Conservation (phyloP, 2,888 invertebrate species). For the Amitus sp. region DNA sequence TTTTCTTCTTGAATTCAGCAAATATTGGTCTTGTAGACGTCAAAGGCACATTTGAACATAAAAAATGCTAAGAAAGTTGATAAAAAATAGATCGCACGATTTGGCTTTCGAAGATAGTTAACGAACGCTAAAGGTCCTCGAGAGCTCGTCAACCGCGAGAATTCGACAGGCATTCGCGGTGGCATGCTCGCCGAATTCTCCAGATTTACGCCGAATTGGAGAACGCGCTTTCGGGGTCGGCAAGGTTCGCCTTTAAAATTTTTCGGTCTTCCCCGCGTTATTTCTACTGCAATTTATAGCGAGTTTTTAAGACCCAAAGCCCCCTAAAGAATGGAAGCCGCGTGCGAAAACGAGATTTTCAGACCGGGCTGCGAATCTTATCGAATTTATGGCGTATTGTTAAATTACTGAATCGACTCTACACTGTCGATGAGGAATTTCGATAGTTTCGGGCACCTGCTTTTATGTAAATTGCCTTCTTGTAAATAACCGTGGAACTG, state of each 20-base stretch:
- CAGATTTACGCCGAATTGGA: constrained; percentile 24
- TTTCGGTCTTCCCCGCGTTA: constrained; percentile 13
- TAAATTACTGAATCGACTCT: constrained; percentile 7
- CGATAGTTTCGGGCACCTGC: background rate
- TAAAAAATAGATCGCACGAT: no score
- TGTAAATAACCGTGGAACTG: background rate
- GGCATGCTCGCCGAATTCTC: constrained; percentile 33
- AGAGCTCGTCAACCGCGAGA: constrained; percentile 32
- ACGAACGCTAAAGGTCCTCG: no score
- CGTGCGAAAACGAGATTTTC: constrained; percentile 6
- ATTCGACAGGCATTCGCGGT: constrained; percentile 31
- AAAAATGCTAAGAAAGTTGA: no score
- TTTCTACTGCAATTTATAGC: constrained; percentile 12
- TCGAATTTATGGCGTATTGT: constrained; percentile 2
- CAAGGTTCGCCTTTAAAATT: constrained; percentile 15
- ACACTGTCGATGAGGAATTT: no score
- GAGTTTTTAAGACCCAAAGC: background rate
- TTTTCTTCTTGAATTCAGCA: no score
- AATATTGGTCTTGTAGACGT: no score
- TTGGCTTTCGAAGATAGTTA: no score
- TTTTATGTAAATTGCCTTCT: background rate
- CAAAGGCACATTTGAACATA: no score
- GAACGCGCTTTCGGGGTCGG: constrained; percentile 19
- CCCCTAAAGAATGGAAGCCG: background rate
- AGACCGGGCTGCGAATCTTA: background rate